phyloP scores from a whole-genome alignment of 2,888 invertebrate species.

The Nomada hirtipes region DNA sequence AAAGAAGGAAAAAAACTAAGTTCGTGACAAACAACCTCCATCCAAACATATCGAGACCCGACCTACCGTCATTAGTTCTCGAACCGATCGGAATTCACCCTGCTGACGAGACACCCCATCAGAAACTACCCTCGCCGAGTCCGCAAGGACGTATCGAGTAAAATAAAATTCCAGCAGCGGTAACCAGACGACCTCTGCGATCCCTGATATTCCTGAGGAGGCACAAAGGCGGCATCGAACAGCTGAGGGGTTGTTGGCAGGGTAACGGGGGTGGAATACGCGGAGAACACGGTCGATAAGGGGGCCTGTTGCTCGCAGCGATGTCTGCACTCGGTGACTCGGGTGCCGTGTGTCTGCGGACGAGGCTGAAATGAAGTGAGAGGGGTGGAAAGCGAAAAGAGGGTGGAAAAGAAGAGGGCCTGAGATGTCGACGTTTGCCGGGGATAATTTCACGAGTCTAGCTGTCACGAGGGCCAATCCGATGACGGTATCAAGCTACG shows the following conservation, averaged over 20 bases:
- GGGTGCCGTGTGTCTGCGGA: constrained; percentile 24
- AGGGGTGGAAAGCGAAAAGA: constrained; percentile 23
- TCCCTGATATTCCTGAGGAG: constrained; percentile 15
- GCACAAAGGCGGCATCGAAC: constrained; percentile 37
- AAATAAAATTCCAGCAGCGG: constrained; percentile 10
- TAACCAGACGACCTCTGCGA: constrained; percentile 2
- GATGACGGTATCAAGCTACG: constrained; percentile 11
- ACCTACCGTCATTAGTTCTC: not conserved
- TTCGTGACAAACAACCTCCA: not conserved
- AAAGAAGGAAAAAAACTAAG: not conserved
- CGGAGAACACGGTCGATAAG: constrained; percentile 77
- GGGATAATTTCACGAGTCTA: constrained; percentile 64
- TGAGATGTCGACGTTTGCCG: constrained; percentile 47
- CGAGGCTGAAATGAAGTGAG: constrained; percentile 27
- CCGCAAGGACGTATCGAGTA: not conserved
- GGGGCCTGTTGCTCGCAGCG: constrained; percentile 77
- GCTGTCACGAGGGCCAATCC: constrained; percentile 39
- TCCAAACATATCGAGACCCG: not conserved
- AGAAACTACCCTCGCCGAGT: not conserved
- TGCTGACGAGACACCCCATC: not conserved
- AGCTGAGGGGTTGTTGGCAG: constrained; percentile 45
- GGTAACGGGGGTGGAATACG: constrained; percentile 60
- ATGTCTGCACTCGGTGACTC: constrained; percentile 50
- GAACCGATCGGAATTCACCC: not conserved
- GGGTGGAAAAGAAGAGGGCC: constrained; percentile 15